Conservation (phyloP, 2,888 invertebrate genomes). For the Ochlodes sylvanus region DNA sequence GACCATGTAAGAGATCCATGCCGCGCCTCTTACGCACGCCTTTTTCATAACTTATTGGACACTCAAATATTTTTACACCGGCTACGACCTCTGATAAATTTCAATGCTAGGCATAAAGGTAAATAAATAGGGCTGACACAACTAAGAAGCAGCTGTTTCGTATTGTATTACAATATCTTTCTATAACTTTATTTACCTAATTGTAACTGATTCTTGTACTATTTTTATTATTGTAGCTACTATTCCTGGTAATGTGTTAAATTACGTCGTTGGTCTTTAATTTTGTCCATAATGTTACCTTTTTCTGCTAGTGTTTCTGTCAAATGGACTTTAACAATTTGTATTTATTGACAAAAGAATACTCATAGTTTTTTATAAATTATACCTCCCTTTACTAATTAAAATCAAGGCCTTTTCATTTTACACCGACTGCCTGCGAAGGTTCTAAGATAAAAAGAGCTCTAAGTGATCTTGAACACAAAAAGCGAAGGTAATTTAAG, state of each 20-base stretch:
- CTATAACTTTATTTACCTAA: neutral
- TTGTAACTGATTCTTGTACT: neutral
- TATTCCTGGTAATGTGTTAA: neutral
- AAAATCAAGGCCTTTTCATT: slow-evolving; percentile 39
- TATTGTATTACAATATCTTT: neutral
- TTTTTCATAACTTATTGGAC: slow-evolving; percentile 52
- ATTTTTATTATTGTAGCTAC: neutral
- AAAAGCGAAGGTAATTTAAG: slow-evolving; percentile 78
- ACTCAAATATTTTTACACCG: slow-evolving; percentile 32
- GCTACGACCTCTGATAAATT: neutral
- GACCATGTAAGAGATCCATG: slow-evolving; percentile 49
- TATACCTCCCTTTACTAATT: slow-evolving; percentile 26
- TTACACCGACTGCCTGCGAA: slow-evolving; percentile 52
- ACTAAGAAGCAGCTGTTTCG: neutral
- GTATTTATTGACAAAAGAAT: neutral
- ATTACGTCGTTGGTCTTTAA: neutral
- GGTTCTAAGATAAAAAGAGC: slow-evolving; percentile 63
- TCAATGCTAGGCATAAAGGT: neutral
- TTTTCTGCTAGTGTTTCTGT: too few relatives aligned
- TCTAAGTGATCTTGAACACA: slow-evolving; percentile 65
- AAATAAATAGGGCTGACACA: neutral
- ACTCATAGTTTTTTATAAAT: neutral
- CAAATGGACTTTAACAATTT: too few relatives aligned
- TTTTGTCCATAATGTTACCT: too few relatives aligned
- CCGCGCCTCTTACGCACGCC: slow-evolving; percentile 54